Evolutionary conservation across 2,113 vertebrate species (phyloP).

Genomic region (Catagonus wagneri): DNA sequence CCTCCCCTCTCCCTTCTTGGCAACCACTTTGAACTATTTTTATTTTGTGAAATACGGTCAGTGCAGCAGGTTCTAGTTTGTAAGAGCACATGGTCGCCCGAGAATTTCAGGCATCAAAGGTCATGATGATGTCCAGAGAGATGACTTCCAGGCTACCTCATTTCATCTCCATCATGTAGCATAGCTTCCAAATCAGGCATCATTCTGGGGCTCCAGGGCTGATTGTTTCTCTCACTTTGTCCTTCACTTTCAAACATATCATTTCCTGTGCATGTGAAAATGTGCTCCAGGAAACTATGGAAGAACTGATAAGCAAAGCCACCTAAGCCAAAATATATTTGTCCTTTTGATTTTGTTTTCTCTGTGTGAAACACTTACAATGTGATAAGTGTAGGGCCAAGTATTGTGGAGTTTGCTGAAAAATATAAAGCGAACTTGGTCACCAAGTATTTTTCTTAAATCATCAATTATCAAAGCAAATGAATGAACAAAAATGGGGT

Average conservation of each 20-base stretch:
- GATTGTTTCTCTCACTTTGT: neutral
- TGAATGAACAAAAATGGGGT: neutral
- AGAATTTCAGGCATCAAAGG: neutral
- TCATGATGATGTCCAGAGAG: neutral
- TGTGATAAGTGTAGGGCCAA: neutral
- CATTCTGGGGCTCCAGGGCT: neutral
- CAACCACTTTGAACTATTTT: neutral
- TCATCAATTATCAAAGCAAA: neutral
- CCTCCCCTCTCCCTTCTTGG: too few species aligned
- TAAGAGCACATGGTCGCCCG: neutral
- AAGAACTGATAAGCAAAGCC: neutral
- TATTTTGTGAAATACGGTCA: neutral
- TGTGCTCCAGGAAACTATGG: neutral
- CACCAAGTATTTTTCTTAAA: neutral
- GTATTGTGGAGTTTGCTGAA: neutral
- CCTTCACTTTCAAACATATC: neutral
- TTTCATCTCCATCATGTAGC: neutral
- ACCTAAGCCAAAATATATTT: neutral
- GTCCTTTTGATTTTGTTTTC: neutral
- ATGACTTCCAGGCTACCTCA: neutral
- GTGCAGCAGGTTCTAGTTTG: neutral
- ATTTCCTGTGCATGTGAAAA: conserved; percentile 1
- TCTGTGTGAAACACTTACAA: neutral
- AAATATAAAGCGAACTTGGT: neutral
- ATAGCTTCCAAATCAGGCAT: neutral